Evolutionary conservation across 2,888 invertebrate species (phyloP), one percentile per base, ranked within the genome.

Genomic region (Drosophila mettleri): DNA sequence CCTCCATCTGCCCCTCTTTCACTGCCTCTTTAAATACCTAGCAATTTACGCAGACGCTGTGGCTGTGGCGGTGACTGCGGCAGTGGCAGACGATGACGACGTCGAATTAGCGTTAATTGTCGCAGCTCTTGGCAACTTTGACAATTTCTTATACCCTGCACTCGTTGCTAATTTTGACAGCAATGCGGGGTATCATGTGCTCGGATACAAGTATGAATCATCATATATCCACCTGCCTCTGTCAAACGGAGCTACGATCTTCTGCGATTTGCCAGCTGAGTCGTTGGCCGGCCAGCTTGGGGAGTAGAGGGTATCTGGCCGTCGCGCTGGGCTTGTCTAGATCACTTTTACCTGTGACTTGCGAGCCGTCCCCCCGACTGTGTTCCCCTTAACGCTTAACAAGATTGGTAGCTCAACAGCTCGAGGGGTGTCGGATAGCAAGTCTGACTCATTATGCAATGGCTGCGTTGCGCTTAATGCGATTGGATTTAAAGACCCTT

Each of bases 41-140:
- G 51, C 58, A 46, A 34, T 59, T 59, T 66, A 58, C 58, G 66
- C 59, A 66, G 52, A 18, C 67, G 58, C 60, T 27, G n/a, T 20
- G 43, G 52, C 46, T 16, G 67, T 12, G 38, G 36, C 71, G 46
- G 41, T 18, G 31, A 20, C 58, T 12, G 39, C n/a, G 48, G 41
- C 41, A 12, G 67, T 24, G 46, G 41, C 73, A 29, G 39, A 69
- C 57, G 58, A 58, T 61, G 65, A 63, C 74, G 65, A 48, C 64
- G 59, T 66, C 61, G 78, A 80, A 86, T 82, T 82, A 80, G 58
- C 66, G 72, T 69, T 86, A 85, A 86, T 86, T 86, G 82, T 82
- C 61, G 64, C 80, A 63, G 63, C 71, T 64, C 78, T 65, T 54
- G 33, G 46, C 54, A 55, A 52, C 70, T 77, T 74, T 69, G 82